Conservation (phyloP, 2,888 invertebrate genomes). For the Dicyrtomina minuta region DNA sequence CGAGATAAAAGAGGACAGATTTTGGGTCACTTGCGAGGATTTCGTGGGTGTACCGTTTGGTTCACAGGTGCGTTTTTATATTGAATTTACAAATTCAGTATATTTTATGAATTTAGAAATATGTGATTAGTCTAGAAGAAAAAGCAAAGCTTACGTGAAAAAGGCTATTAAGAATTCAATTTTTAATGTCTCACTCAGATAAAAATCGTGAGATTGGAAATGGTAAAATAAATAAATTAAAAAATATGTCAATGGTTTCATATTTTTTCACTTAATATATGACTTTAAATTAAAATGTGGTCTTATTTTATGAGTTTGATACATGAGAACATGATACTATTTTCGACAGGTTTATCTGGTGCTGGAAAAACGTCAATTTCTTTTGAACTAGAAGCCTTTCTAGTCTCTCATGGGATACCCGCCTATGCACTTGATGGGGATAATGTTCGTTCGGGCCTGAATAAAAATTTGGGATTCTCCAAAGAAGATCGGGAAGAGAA, state of each 20-base stretch:
- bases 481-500: conserved; percentile 95
- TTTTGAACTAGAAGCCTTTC: conserved; percentile 91
- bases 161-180: too few relatives aligned
- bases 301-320: too few relatives aligned
- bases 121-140: too few relatives aligned
- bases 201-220: too few relatives aligned
- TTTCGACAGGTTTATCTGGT: conserved; percentile 66
- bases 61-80: conserved; percentile 72
- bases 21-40: conserved; percentile 82
- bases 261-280: too few relatives aligned
- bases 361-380: conserved; percentile 98
- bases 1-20: conserved; percentile 88
- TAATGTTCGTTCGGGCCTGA: conserved; percentile 92
- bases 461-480: conserved; percentile 91
- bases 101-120: too few relatives aligned
- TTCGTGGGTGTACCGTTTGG: conserved; percentile 95
- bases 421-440: conserved; percentile 96
- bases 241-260: too few relatives aligned
- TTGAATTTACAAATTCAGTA: too few relatives aligned
- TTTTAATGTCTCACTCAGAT: too few relatives aligned
- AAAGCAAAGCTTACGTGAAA: too few relatives aligned
- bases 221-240: too few relatives aligned
- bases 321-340: neutral
- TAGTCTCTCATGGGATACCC: conserved; percentile 80
- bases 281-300: too few relatives aligned